Conservation (phyloP, 2,113 vertebrate species). For the Prionailurus viverrinus region DNA sequence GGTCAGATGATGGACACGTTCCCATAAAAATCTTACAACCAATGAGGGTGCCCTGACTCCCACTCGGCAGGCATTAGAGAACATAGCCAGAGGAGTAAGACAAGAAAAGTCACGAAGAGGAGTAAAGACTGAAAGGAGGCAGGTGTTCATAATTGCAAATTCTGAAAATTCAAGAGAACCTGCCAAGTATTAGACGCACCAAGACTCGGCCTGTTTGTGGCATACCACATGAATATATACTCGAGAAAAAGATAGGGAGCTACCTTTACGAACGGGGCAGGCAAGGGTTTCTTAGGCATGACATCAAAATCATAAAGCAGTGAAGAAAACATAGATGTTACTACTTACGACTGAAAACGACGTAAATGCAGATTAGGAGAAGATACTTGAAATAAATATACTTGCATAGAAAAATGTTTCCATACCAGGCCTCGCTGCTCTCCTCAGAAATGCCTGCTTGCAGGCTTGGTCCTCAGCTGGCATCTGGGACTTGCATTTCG, state of each 20-base stretch:
- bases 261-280: background rate
- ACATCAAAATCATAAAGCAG: background rate
- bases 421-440: background rate
- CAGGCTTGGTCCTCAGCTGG: background rate
- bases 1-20: background rate
- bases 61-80: background rate
- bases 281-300: background rate
- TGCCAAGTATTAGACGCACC: background rate
- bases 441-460: background rate
- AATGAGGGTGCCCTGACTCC: background rate
- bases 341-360: background rate
- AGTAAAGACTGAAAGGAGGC: background rate
- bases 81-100: background rate
- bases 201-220: background rate
- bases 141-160: background rate
- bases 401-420: background rate
- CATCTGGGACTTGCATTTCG: background rate
- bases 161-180: background rate
- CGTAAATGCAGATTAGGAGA: background rate
- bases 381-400: background rate
- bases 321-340: background rate
- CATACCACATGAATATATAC: background rate
- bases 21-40: background rate
- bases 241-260: background rate
- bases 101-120: background rate